phyloP scores from a whole-genome alignment of 2,888 invertebrate genomes.

The Neoascia interrupta region DNA sequence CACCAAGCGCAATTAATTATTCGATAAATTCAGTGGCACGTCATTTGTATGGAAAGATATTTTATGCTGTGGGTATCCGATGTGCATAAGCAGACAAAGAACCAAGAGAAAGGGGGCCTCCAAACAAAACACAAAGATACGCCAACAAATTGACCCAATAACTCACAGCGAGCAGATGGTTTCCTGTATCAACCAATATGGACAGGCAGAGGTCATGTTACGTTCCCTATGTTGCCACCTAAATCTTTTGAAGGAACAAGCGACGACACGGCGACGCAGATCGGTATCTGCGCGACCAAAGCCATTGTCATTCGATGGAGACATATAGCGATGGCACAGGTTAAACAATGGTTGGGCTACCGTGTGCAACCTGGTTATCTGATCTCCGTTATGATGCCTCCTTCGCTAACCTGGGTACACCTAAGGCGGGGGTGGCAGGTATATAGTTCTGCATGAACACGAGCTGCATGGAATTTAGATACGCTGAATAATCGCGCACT shows the following conservation, averaged over 20 bases:
- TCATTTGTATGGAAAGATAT: constrained; percentile 58
- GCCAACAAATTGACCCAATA: constrained; percentile 64
- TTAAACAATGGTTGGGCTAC: constrained; percentile 54
- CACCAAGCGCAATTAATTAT: constrained; percentile 51
- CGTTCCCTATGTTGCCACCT: constrained; percentile 67
- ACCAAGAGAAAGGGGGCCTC: constrained; percentile 10
- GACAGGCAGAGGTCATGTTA: constrained; percentile 58
- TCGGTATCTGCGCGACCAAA: constrained; percentile 43
- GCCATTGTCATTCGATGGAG: constrained; percentile 48
- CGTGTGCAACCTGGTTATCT: constrained; percentile 61
- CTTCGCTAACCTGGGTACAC: constrained; percentile 17
- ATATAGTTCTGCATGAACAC: constrained; percentile 6
- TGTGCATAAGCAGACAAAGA: constrained; percentile 30
- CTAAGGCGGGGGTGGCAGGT: constrained; percentile 11
- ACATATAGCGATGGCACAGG: constrained; percentile 30
- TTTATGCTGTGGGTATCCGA: constrained; percentile 15
- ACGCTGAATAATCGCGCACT: constrained; percentile 42
- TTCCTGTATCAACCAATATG: constrained; percentile 53
- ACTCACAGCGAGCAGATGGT: constrained; percentile 56
- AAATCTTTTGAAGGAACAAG: constrained; percentile 43
- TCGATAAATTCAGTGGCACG: constrained; percentile 65
- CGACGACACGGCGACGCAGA: constrained; percentile 30
- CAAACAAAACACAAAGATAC: constrained; percentile 41
- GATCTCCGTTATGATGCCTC: constrained; percentile 46
- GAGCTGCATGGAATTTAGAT: constrained; percentile 4